Percentiles rank a stretch among this genome's conserved stretches.
Evolutionary conservation across 2,797 vertebrate genomes (phyloP).

Genomic region (Brachyalestes nurse): DNA sequence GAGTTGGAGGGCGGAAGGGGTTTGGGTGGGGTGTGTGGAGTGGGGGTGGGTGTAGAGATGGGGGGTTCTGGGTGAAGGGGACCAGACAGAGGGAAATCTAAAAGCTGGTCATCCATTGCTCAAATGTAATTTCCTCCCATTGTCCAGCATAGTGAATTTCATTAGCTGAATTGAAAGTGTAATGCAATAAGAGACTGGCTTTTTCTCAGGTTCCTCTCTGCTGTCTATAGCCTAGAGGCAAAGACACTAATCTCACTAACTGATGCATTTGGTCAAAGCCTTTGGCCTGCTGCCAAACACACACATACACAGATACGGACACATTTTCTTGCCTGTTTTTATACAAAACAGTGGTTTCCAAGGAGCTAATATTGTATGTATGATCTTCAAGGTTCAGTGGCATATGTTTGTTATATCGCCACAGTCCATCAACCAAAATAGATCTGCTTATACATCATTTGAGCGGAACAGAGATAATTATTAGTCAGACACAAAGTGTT

Average conservation of each 20-base stretch:
- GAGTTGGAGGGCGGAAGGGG: slow-evolving; percentile 11
- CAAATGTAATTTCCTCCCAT: slow-evolving; percentile 71
- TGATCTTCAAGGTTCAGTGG: neutral
- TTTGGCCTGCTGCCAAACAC: slow-evolving; percentile 32
- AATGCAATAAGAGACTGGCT: slow-evolving; percentile 64
- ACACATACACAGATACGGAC: slow-evolving; percentile 4
- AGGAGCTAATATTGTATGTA: neutral
- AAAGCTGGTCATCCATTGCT: slow-evolving; percentile 61
- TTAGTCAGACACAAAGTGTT: neutral
- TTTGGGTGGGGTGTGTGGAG: neutral
- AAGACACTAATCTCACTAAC: slow-evolving; percentile 49
- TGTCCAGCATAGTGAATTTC: slow-evolving; percentile 70
- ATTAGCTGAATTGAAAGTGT: slow-evolving; percentile 68
- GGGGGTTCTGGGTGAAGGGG: neutral
- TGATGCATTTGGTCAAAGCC: slow-evolving; percentile 47
- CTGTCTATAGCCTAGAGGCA: slow-evolving; percentile 41
- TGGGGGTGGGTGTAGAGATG: neutral
- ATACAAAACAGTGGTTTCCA: neutral
- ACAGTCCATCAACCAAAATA: neutral
- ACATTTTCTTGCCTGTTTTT: neutral
- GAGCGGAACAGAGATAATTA: neutral
- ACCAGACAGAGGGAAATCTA: slow-evolving; percentile 28
- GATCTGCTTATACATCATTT: neutral
- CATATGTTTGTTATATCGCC: neutral
- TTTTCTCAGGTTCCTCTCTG: slow-evolving; percentile 58